These are phyloP conservation scores for Patiria miniata DNA, from an alignment of 35 echinoderm and acorn worm genomes.

Conservation along the genomic window DNA sequence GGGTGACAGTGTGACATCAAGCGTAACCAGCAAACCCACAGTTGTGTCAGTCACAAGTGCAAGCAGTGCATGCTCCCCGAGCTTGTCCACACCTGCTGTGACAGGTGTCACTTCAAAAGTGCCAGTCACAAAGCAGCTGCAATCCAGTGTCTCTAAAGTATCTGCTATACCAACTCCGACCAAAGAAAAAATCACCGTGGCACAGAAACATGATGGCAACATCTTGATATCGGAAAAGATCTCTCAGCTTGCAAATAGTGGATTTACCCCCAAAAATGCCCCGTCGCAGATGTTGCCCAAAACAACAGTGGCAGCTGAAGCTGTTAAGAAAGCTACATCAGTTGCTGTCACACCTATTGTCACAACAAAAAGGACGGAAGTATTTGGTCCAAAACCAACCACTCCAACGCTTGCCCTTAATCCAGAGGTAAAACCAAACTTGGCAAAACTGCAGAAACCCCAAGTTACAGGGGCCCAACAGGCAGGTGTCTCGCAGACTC, in stretches of 20 bases:
- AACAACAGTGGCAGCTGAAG: not conserved
- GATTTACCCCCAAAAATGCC: not conserved
- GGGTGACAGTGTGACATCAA: no score
- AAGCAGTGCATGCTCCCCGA: no score
- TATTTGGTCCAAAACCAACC: not conserved
- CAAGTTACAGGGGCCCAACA: no score
- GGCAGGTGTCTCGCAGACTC: no score
- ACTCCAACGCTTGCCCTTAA: no score
- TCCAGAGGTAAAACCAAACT: no score
- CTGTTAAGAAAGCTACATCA: no score
- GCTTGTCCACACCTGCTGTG: no score
- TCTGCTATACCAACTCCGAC: not conserved
- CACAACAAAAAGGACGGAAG: not conserved
- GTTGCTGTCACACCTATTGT: no score
- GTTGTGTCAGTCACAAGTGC: no score
- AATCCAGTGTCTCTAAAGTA: not conserved
- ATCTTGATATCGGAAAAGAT: not conserved
- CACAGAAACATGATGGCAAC: not conserved
- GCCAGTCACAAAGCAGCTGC: not conserved
- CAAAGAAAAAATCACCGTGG: not conserved
- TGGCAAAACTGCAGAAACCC: no score
- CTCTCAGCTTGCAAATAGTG: not conserved
- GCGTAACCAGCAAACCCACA: no score
- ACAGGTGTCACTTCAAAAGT: not conserved
- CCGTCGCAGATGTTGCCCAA: not conserved